These are phyloP conservation scores for Euphydryas editha DNA, from an alignment of 2,888 invertebrate genomes.

Conservation along the genomic window DNA sequence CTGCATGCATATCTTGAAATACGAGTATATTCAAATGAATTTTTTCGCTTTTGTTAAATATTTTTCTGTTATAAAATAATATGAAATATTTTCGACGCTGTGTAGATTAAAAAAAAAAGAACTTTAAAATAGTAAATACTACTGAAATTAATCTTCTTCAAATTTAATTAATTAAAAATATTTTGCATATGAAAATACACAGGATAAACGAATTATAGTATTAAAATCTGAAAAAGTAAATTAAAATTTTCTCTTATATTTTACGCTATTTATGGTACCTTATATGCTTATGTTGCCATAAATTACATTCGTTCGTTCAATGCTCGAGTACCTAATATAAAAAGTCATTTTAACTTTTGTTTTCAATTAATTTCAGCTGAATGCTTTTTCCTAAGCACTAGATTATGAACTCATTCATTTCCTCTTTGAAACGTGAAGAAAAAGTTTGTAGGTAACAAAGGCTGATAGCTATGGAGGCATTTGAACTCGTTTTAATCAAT, in stretches of 20 bases:
- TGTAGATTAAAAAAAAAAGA: background rate
- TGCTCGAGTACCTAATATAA: no score
- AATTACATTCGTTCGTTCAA: no score
- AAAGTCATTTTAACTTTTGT: no score
- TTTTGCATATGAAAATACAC: no score
- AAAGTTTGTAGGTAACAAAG: slow-evolving; percentile 64
- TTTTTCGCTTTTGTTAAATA: background rate
- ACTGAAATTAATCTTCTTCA: background rate
- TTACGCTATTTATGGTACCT: no score
- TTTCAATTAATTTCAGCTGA: no score
- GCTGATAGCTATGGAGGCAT: slow-evolving; percentile 60
- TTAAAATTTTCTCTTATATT: no score
- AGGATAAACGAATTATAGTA: no score
- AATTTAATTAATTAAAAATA: no score
- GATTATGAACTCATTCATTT: slow-evolving; percentile 30
- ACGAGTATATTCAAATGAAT: background rate
- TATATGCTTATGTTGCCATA: no score
- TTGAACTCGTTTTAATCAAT: slow-evolving; percentile 78
- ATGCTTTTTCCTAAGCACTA: background rate
- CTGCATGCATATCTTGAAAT: background rate
- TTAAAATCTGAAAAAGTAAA: no score
- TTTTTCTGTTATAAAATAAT: background rate
- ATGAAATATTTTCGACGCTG: background rate
- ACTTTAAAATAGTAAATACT: background rate
- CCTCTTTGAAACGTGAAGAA: slow-evolving; percentile 48